Percentiles rank a stretch among this genome's conserved stretches.
These are phyloP conservation scores for Masticophis lateralis DNA, from an alignment of 2,797 vertebrate genomes.

Conservation along the genomic window DNA sequence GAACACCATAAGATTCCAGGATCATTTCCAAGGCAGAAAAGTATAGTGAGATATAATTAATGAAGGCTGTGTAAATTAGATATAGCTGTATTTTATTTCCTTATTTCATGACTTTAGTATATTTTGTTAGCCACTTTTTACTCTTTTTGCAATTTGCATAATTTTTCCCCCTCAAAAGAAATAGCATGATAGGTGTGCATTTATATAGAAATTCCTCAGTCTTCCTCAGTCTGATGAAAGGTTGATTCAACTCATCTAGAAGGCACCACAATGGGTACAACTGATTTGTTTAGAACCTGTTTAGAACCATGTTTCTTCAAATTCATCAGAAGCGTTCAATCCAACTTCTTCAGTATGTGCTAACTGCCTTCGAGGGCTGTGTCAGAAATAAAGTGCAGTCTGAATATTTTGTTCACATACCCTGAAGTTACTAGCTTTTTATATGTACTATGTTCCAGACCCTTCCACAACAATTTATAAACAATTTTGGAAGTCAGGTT, in stretches of 20 bases:
- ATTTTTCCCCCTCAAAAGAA: not conserved
- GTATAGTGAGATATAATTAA: not conserved
- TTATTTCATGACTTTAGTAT: no score
- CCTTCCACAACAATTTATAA: not conserved
- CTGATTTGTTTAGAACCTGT: not conserved
- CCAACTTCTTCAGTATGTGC: not conserved
- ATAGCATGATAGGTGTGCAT: not conserved
- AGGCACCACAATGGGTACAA: not conserved
- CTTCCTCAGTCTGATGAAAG: not conserved
- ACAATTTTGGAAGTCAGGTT: not conserved
- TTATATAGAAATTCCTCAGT: not conserved
- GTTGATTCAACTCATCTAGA: not conserved
- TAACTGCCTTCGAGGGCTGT: not conserved
- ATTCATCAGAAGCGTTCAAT: not conserved
- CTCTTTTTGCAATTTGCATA: not conserved
- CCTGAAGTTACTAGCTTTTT: not conserved
- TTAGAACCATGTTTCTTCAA: not conserved
- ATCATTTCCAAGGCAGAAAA: not conserved
- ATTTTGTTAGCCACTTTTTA: not conserved
- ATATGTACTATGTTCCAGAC: not conserved
- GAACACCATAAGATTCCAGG: no score
- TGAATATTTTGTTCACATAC: not conserved
- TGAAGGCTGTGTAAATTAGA: not conserved
- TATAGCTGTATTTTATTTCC: not conserved
- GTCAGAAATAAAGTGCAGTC: not conserved